phyloP scores from a whole-genome alignment of 1,140 invertebrate species.

The Apis laboriosa region DNA sequence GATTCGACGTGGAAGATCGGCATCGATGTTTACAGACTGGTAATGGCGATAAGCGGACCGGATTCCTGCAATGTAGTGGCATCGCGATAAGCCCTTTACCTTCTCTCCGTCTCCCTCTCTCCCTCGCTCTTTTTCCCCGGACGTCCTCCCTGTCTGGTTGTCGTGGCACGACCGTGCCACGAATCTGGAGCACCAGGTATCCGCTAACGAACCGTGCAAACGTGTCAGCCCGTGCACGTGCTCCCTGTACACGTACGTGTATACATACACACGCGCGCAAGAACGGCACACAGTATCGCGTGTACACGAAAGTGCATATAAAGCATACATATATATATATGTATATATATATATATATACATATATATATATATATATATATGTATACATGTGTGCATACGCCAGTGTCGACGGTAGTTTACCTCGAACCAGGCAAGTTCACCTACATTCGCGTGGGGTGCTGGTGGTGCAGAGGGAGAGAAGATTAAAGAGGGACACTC shows the following conservation, averaged over 20 bases:
- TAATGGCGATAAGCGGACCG: conserved; percentile 30
- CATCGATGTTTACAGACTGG: conserved; percentile 24
- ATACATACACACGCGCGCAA: neutral
- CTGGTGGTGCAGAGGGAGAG: conserved; percentile 23
- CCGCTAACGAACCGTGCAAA: conserved; percentile 50
- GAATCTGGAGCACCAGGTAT: conserved; percentile 54
- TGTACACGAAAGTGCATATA: conserved; percentile 33
- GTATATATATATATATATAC: neutral
- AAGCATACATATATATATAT: neutral
- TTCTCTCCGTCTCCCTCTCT: neutral
- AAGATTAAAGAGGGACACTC: conserved; percentile 49
- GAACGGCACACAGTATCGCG: conserved; percentile 2
- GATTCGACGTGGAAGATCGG: neutral
- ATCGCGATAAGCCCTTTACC: conserved; percentile 44
- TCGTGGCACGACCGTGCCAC: conserved; percentile 2
- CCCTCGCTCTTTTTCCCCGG: neutral
- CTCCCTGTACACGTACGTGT: conserved; percentile 6
- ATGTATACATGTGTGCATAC: conserved; percentile 13
- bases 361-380: no score
- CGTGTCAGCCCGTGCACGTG: conserved; percentile 38
- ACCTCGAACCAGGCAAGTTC: conserved; percentile 58
- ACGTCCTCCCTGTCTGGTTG: neutral
- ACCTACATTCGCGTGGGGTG: conserved; percentile 59
- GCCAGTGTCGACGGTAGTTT: conserved; percentile 44
- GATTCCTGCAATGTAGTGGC: conserved; percentile 24